These are phyloP conservation scores for Agapornis roseicollis DNA, from an alignment of 2,113 vertebrate genomes.

Conservation along the genomic window DNA sequence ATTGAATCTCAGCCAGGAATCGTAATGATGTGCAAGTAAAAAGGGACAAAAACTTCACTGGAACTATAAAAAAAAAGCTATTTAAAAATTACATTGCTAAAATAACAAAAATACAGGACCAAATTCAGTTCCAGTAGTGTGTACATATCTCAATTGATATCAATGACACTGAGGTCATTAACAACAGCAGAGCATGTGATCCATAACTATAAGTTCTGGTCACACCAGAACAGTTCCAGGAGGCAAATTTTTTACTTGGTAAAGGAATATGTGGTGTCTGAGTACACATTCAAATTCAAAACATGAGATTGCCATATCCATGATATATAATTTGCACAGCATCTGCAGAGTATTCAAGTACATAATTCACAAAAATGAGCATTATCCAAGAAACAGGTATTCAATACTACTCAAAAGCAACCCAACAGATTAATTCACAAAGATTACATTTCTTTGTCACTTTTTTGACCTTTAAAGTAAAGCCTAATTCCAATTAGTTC, in stretches of 20 bases:
- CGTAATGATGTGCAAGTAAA: neutral
- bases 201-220: slow-evolving; percentile 28
- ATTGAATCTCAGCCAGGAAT: neutral
- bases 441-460: slow-evolving; percentile 68
- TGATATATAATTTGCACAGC: neutral
- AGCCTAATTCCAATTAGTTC: slow-evolving; percentile 82
- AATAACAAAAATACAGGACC: slow-evolving; percentile 24
- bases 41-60: neutral
- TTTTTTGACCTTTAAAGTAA: slow-evolving; percentile 75
- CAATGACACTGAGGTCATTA: slow-evolving; percentile 6
- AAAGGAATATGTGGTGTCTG: slow-evolving; percentile 50
- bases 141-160: neutral
- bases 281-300: slow-evolving; percentile 54
- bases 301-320: neutral
- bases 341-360: neutral
- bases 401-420: slow-evolving; percentile 35
- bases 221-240: slow-evolving; percentile 50
- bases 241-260: slow-evolving; percentile 30
- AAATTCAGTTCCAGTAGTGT: neutral
- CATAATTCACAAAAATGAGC: slow-evolving; percentile 37
- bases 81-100: slow-evolving; percentile 35
- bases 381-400: slow-evolving; percentile 46
- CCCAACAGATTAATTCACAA: slow-evolving; percentile 62
- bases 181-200: slow-evolving; percentile 16
- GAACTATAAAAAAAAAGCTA: slow-evolving; percentile 42